Evolutionary conservation across 2,888 invertebrate genomes (phyloP).

Genomic region (Cryptus viduatorius): DNA sequence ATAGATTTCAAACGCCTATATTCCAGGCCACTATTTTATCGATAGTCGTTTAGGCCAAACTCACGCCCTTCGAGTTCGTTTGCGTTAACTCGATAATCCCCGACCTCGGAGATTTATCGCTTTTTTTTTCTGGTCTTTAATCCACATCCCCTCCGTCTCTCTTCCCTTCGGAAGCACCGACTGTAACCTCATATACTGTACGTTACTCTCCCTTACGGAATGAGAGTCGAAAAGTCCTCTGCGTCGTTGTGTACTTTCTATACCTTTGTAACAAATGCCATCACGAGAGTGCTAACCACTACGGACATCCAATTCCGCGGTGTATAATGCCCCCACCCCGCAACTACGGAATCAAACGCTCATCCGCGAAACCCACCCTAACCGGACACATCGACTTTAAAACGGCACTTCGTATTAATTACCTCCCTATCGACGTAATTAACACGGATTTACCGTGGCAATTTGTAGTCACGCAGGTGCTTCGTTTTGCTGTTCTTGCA

Average conservation of each 20-base stretch:
- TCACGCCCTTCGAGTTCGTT: slow-evolving; percentile 22
- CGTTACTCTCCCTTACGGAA: background rate
- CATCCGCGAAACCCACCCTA: background rate
- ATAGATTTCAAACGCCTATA: background rate
- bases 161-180: background rate
- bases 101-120: slow-evolving; percentile 55
- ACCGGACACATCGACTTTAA: slow-evolving; percentile 64
- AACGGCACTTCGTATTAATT: slow-evolving; percentile 69
- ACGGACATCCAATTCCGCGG: background rate
- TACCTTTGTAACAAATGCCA: background rate
- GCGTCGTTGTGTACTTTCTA: background rate
- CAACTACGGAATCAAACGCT: slow-evolving; percentile 11
- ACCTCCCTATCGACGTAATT: slow-evolving; percentile 68
- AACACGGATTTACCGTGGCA: slow-evolving; percentile 68
- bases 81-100: slow-evolving; percentile 50
- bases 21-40: background rate
- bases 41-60: background rate
- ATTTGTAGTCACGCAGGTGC: slow-evolving; percentile 66
- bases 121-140: slow-evolving; percentile 27
- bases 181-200: background rate
- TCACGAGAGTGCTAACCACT: background rate
- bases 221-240: background rate
- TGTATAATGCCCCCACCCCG: background rate
- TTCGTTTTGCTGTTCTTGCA: slow-evolving; percentile 27
- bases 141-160: background rate